These are phyloP conservation scores for Atethmia centrago DNA, from an alignment of 2,888 invertebrate genomes.

Conservation along the genomic window DNA sequence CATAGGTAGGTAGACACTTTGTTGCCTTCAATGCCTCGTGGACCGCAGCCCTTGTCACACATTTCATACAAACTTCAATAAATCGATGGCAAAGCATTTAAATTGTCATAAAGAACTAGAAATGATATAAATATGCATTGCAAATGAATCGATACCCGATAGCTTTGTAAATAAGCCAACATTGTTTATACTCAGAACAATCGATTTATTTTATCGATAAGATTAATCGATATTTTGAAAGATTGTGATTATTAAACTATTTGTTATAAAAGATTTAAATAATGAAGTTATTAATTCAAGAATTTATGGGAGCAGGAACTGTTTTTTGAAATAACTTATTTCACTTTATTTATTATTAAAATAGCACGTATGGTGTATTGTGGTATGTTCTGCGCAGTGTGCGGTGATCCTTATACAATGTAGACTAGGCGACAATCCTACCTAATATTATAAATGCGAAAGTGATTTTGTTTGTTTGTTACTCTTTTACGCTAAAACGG, in stretches of 20 bases:
- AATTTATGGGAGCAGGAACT: slow-evolving; percentile 30
- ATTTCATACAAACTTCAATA: slow-evolving; percentile 38
- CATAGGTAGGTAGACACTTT: no score
- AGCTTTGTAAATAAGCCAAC: slow-evolving; percentile 48
- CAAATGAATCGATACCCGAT: slow-evolving; percentile 51
- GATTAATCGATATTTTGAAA: slow-evolving; percentile 56
- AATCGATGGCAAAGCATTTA: slow-evolving; percentile 40
- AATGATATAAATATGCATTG: slow-evolving; percentile 52
- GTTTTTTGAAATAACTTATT: neutral
- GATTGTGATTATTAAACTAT: slow-evolving; percentile 41
- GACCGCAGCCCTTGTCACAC: slow-evolving; percentile 17
- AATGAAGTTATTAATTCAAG: slow-evolving; percentile 39
- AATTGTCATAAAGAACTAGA: slow-evolving; percentile 52
- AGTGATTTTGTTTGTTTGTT: no score
- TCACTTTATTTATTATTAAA: neutral
- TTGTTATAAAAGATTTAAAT: slow-evolving; percentile 22
- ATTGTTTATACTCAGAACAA: slow-evolving; percentile 51
- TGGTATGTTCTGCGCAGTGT: neutral
- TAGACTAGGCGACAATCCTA: no score
- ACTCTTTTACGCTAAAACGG: no score
- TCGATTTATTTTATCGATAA: slow-evolving; percentile 51
- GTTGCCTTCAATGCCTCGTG: neutral
- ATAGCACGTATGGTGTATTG: neutral
- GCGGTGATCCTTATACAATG: no score
- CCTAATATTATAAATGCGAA: no score